phyloP scores from a whole-genome alignment of 2,888 invertebrate genomes.

The Trissolcus japonicus region DNA sequence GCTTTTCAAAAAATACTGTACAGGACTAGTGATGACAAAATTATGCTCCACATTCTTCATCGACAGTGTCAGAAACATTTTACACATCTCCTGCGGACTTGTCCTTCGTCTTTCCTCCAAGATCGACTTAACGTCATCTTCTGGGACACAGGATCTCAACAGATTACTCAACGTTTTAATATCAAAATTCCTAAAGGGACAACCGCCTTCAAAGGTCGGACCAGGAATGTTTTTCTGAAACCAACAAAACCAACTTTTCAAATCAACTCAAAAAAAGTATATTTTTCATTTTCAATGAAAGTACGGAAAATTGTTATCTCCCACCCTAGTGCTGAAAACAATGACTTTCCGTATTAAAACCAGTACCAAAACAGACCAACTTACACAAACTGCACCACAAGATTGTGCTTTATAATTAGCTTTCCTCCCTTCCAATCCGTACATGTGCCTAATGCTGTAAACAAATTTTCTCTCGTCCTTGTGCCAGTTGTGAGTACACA shows the following conservation, averaged over 20 bases:
- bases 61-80: constrained; percentile 63
- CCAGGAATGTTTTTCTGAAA: constrained; percentile 70
- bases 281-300: too few relatives aligned
- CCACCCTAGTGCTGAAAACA: not conserved
- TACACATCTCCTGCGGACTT: constrained; percentile 66
- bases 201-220: constrained; percentile 79
- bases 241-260: constrained; percentile 32
- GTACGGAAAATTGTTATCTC: too few relatives aligned
- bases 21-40: constrained; percentile 64
- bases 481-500: constrained; percentile 82
- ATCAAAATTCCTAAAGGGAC: constrained; percentile 81
- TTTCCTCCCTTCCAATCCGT: constrained; percentile 83
- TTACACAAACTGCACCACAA: constrained; percentile 81
- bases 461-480: constrained; percentile 80
- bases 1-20: constrained; percentile 67
- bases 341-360: not conserved
- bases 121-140: constrained; percentile 60
- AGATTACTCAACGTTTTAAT: constrained; percentile 64
- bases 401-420: constrained; percentile 80
- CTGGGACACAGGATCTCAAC: constrained; percentile 65
- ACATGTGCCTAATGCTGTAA: constrained; percentile 84
- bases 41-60: constrained; percentile 54
- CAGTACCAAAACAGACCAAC: too few relatives aligned
- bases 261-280: too few relatives aligned
- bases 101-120: constrained; percentile 52